A percentile compares a stretch with the other conserved stretches of the same genome.
Conservation (phyloP, 30 jellyfish, hydroid and myxozoan genomes). For the Aurelia sp. region DNA sequence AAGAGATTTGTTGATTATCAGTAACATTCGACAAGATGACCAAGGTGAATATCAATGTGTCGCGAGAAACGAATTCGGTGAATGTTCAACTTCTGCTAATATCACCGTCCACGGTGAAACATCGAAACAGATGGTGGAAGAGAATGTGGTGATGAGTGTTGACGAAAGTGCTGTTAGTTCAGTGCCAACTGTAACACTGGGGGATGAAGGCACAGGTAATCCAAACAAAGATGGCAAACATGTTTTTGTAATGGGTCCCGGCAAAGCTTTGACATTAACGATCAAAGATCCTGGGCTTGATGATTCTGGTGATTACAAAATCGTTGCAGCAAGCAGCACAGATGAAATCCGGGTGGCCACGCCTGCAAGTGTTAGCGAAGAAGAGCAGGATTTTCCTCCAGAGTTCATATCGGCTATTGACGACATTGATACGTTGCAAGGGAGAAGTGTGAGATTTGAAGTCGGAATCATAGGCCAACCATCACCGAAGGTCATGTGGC, state of each 20-base stretch:
- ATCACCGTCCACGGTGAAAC: conserved; percentile 46
- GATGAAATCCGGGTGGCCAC: conserved; percentile 46
- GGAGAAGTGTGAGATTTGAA: conserved; percentile 38
- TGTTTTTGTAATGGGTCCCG: conserved; percentile 43
- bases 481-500: conserved; percentile 65
- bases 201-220: conserved; percentile 2
- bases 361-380: conserved; percentile 63
- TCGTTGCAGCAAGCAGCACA: conserved; percentile 54
- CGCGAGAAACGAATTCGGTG: conserved; percentile 59
- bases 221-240: neutral
- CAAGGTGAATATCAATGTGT: conserved; percentile 76
- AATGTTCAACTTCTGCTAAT: conserved; percentile 40
- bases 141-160: conserved; percentile 12
- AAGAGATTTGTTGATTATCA: conserved; percentile 23
- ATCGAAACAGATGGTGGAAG: conserved; percentile 18
- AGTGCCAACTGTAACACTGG: conserved; percentile 31
- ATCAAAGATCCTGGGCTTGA: conserved; percentile 34
- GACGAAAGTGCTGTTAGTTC: conserved; percentile 3
- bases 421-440: conserved; percentile 45
- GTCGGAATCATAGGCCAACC: conserved; percentile 83
- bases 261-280: conserved; percentile 33
- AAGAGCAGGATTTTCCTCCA: conserved; percentile 79
- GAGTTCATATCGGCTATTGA: conserved; percentile 68
- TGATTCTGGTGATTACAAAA: conserved; percentile 56
- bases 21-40: conserved; percentile 34